Evolutionary conservation across 2,888 invertebrate species (phyloP), one percentile per base, ranked within the genome.

Genomic region (Harmothoe impar): DNA sequence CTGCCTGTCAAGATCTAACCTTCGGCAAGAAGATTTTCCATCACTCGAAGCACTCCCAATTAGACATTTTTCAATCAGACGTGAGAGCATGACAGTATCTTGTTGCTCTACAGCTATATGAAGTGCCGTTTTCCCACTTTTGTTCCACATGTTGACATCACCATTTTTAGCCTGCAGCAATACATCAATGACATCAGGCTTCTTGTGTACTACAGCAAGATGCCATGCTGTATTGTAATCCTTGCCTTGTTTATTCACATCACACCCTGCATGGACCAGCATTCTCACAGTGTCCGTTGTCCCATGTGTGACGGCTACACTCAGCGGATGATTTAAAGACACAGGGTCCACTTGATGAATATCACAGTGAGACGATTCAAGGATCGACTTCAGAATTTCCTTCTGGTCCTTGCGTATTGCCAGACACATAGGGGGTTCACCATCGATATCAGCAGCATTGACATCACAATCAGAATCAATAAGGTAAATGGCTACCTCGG

Each of bases 391-490:
- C 25, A 77, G 25, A 77, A 77, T 29, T 29, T 77, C 77, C 1
- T 17, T 29, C 25, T 77, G 52, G n/a, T 92, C 92, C 90, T 94
- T 94, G 31, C 94, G 91, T 15, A 93, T 92, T 0, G 94, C 93
- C 12, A 94, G 91, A 51, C 92, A 91, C 51, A 94, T 89, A 5
- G 94, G 94, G 17, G 94, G 93, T 89, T 94, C 94, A 10, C 93
- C 92, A 81, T 93, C 93, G 89, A 91, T 93, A 81, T 93, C 94
- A 54, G 91, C 90, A 12, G 92, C 92, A 89, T 94, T 94, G 0
- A 94, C 93, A 91, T 93, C 93, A 93, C 94, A 93, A 10, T 93
- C 93, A 85, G 92, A 72, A 0, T 93, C 92, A 15, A 94, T 91
- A 35, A 94, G 91, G 86, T 91, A 93, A 54, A 91, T 90, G 25